Evolutionary conservation across 2,113 vertebrate genomes (phyloP).

Genomic region (Callorhinus ursinus): DNA sequence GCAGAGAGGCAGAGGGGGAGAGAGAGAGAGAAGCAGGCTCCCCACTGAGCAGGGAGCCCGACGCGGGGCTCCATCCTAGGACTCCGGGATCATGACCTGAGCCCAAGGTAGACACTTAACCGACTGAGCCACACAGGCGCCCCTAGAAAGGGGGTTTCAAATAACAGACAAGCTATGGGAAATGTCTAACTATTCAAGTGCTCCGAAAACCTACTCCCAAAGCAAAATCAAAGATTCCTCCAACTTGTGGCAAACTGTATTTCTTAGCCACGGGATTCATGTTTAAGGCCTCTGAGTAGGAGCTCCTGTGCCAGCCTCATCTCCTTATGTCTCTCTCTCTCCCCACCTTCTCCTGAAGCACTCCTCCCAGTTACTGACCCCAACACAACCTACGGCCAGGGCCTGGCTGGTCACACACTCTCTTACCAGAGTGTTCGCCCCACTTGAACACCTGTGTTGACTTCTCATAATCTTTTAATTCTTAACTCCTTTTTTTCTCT

Average conservation of each 20-base stretch:
- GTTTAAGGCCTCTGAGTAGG: not conserved
- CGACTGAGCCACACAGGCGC: not conserved
- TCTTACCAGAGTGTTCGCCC: not conserved
- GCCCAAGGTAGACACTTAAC: not conserved
- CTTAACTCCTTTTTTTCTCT: conserved; percentile 46
- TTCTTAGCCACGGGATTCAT: not conserved
- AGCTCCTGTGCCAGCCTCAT: accelerated
- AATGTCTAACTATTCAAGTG: not conserved
- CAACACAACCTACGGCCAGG: not conserved
- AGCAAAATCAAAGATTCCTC: not conserved
- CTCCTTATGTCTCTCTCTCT: accelerated
- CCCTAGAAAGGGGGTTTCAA: not conserved
- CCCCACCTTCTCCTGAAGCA: not conserved
- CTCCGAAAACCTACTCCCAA: not conserved
- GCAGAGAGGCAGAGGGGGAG: not conserved
- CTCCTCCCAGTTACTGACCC: not conserved
- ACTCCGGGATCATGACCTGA: not conserved
- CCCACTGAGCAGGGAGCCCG: not conserved
- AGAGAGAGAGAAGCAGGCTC: not conserved
- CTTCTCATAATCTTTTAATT: not conserved
- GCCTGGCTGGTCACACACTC: not conserved
- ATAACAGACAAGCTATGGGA: not conserved
- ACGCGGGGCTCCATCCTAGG: not conserved
- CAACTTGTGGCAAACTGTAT: not conserved
- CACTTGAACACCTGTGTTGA: too few species aligned